phyloP scores from a whole-genome alignment of 2,113 vertebrate species.

The Alligator sinensis region DNA sequence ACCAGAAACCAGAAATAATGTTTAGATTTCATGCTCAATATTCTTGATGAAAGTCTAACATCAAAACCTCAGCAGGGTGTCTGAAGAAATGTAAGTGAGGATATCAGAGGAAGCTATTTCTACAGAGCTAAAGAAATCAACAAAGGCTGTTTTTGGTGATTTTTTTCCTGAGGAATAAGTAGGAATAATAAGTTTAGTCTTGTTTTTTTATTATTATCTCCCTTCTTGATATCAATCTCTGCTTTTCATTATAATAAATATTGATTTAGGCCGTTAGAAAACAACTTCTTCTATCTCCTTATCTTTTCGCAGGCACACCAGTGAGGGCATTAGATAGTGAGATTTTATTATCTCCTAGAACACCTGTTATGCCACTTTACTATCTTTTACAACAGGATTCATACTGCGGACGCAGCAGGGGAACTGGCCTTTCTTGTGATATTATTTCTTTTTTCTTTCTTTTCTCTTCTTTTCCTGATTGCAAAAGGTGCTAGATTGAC shows the following conservation, averaged over 20 bases:
- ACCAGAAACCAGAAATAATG: slow-evolving; percentile 59
- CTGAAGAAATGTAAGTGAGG: slow-evolving; percentile 60
- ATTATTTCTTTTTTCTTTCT: not conserved
- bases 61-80: slow-evolving; percentile 77
- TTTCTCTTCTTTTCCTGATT: not conserved
- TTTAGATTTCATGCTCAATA: slow-evolving; percentile 78
- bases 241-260: slow-evolving; percentile 69
- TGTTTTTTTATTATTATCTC: slow-evolving; percentile 32
- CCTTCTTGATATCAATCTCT: slow-evolving; percentile 55
- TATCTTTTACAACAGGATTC: slow-evolving; percentile 1
- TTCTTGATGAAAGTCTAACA: slow-evolving; percentile 72
- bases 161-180: slow-evolving; percentile 34
- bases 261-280: slow-evolving; percentile 68
- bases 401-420: not conserved
- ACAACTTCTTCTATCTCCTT: slow-evolving; percentile 45
- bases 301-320: not conserved
- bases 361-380: slow-evolving; percentile 14
- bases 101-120: slow-evolving; percentile 61
- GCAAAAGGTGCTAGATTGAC: not conserved
- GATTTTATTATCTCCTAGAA: slow-evolving; percentile 29
- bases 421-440: not conserved
- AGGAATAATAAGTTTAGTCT: slow-evolving; percentile 54
- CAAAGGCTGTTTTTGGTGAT: slow-evolving; percentile 37
- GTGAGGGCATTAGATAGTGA: not conserved
- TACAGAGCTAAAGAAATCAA: slow-evolving; percentile 51